Evolutionary conservation across 1,140 invertebrate species (phyloP), one percentile per base, ranked within the genome.

Genomic region (Hylaeus volcanicus): DNA sequence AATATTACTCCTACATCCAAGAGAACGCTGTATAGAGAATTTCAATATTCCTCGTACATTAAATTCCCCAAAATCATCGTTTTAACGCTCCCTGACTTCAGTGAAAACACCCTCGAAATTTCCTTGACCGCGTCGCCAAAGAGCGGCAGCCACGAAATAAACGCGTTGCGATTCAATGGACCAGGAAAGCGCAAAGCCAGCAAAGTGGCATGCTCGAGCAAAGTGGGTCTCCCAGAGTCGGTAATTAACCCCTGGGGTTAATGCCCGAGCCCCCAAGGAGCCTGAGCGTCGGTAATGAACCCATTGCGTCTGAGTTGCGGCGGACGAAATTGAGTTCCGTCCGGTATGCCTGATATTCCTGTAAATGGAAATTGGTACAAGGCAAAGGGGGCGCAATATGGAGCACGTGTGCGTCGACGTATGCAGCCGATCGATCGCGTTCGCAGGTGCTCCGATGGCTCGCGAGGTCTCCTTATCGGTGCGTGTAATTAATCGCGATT

Each of bases 351-450:
- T 39, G 83, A 79, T 73, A 85, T 85, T 84, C 83, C 83, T 85
- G 77, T 81, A 84, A 86, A 85, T 87, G 86, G 86, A 87, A 87
- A 87, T 87, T 77, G 82, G 81, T 86, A 83, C 86, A 87, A 87
- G 85, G 85, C 70, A 73, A 26, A 26, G 26, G 26, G 39, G 60
- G 37, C 39, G 65, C 68, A 55, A 76, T 84, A 72, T 81, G 72
- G 70, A 77, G 15, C 66, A 66, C 64, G 12, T 53, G 26, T 1
- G 69, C 56, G 58, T 64, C 74, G 83, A 55, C 72, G 72, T 84
- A 81, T 51, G 78, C 58, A 58, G 73, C 66, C 37, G 79, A 77
- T 58, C 81, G 78, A 85, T 81, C 70, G 58, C 51, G 55, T 73
- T 76, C 72, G 68, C 84, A 85, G 84, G 61, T 84, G 80, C 74